Base-by-base conservation (phyloP, 1,140 invertebrate species). In the Ceratosolen solmsi region DNA sequence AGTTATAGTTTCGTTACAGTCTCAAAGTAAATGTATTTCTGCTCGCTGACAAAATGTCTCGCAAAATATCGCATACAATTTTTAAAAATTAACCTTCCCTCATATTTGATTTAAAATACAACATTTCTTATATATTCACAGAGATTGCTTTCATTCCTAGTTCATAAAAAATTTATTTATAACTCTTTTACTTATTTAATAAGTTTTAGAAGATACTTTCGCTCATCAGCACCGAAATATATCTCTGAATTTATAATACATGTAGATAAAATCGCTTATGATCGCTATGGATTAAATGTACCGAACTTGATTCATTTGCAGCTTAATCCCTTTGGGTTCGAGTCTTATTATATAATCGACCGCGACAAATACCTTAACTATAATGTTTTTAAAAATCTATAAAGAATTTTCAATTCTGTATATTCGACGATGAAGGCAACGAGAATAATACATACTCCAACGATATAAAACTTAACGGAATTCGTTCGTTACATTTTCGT, bases 1-100 rank as follows among this genome's bases (percentile, higher is more conserved):
- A 56, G 22, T 58, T 72, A 71, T 60, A 30, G 54, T 51, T 38
- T 72, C 15, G 58, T 27, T 79, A 72, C 68, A 72, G 68, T 70
- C 65, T 72, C 68, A 58, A 72, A 58, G 77, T 60, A 60, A 56
- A 22, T 15, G n/a, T 75, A 30, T 36, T 36, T 51, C 15, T 51
- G 20, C 25, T 36, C 7, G 22, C 22, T 5, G 41, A 63, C 75
- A 51, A 75, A 13, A 41, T 11, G 56, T 46, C 36, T 60, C 56
- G 38, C 25, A 58, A 58, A 41, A 38, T 56, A 20, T 36, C 63
- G 27, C 15, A 1, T 36, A 68, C 63, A 68, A 68, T 38, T 68
- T 63, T 13, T 27, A 49, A 30, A 15, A 46, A 30, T 30, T 36
- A 54, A 63, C 27, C 22, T 60, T 46, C 54, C 30, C n/a, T 22